Percentiles rank a stretch among this genome's conserved stretches.
Conservation (phyloP, 1,140 invertebrate genomes). For the Stenopsyche tienmushanensis region DNA sequence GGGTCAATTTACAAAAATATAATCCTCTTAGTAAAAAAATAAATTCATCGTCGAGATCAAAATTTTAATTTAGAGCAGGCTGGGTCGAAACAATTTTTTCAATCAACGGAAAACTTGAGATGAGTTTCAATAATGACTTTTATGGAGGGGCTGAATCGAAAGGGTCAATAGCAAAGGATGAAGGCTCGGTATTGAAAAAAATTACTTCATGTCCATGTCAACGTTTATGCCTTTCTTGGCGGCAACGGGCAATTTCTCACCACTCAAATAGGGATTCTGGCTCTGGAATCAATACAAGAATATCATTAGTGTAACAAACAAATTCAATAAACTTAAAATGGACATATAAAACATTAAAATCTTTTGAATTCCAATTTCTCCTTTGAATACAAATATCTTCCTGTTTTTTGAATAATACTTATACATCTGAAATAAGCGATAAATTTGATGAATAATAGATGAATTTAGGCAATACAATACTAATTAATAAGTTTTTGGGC, state of each 20-base stretch:
- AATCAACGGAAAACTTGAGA: neutral
- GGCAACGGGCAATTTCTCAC: conserved; percentile 81
- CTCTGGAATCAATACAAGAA: no score
- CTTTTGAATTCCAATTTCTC: neutral
- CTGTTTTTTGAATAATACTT: neutral
- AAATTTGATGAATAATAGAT: no score
- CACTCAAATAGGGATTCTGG: conserved; percentile 75
- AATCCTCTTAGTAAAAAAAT: conserved; percentile 29
- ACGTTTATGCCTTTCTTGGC: conserved; percentile 84
- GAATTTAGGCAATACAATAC: neutral
- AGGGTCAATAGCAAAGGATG: no score
- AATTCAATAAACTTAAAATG: conserved; percentile 9
- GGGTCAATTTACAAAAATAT: conserved; percentile 39
- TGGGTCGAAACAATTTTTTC: neutral
- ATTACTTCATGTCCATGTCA: conserved; percentile 41
- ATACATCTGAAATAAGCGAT: neutral
- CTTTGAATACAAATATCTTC: neutral
- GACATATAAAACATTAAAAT: conserved; percentile 37
- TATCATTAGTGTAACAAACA: no score
- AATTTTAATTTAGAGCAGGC: neutral
- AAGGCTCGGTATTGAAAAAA: neutral
- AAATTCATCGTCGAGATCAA: conserved; percentile 19
- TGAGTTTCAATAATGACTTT: neutral
- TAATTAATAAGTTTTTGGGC: conserved; percentile 12
- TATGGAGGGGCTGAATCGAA: conserved; percentile 2